phyloP scores from a whole-genome alignment of 2,113 vertebrate species.

The Archocentrus centrarchus region DNA sequence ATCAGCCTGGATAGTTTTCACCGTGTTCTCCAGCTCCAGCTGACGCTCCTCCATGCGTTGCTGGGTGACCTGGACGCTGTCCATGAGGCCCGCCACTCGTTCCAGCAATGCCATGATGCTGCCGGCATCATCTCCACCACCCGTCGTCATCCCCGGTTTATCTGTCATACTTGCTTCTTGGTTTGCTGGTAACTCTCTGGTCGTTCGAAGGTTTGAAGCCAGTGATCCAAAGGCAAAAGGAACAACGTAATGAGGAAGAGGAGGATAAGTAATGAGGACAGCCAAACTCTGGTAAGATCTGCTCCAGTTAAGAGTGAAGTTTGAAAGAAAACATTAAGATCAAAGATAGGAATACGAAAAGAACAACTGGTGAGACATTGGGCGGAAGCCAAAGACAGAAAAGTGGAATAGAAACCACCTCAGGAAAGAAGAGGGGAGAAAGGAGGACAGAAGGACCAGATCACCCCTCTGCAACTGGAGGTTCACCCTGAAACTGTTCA shows the following conservation, averaged over 20 bases:
- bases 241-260: background rate
- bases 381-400: background rate
- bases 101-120: conserved; percentile 91
- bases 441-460: conserved; percentile 17
- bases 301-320: background rate
- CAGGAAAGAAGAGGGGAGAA: background rate
- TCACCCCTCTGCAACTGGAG: conserved; percentile 34
- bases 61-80: conserved; percentile 92
- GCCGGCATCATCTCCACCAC: conserved; percentile 83
- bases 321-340: background rate
- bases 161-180: conserved; percentile 76
- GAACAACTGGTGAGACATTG: background rate
- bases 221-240: background rate
- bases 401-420: background rate
- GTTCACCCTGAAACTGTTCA: conserved; percentile 30
- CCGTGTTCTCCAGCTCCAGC: conserved; percentile 88
- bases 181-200: conserved; percentile 17
- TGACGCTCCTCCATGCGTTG: conserved; percentile 95
- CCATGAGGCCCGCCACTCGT: conserved; percentile 93
- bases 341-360: background rate
- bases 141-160: conserved; percentile 79
- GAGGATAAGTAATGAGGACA: background rate
- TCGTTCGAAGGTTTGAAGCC: background rate
- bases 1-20: conserved; percentile 92
- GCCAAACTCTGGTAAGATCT: background rate